phyloP scores from a whole-genome alignment of 30 jellyfish, hydroid and myxozoan genomes.

The Turritopsis rubra region DNA sequence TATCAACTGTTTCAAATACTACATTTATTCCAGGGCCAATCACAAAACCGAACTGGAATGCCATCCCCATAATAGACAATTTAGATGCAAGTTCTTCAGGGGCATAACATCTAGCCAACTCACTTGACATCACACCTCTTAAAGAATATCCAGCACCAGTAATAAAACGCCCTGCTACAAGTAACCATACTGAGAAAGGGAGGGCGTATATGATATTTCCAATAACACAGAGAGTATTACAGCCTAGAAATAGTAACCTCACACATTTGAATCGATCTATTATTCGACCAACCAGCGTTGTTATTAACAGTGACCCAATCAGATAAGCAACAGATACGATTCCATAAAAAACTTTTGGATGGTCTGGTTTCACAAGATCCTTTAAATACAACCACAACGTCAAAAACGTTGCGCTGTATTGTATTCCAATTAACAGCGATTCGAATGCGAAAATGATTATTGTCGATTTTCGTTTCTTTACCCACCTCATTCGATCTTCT shows the following conservation, averaged over 20 bases:
- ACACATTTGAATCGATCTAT: background rate
- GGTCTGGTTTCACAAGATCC: background rate
- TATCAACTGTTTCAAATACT: background rate
- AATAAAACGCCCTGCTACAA: background rate
- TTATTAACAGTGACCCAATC: background rate
- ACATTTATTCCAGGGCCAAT: constrained; percentile 31
- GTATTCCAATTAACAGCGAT: background rate
- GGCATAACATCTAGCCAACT: background rate
- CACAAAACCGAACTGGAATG: constrained; percentile 15
- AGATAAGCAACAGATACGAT: background rate
- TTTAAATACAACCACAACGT: background rate
- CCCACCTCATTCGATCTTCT: background rate
- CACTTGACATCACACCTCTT: background rate
- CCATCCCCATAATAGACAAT: constrained; percentile 17
- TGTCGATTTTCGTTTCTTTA: background rate
- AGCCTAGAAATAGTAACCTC: background rate
- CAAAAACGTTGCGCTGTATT: background rate
- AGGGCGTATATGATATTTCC: background rate
- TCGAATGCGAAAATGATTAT: background rate
- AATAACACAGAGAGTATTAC: background rate
- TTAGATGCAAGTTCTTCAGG: background rate
- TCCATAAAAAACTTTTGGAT: background rate
- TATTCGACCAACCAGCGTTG: background rate
- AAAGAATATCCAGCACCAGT: background rate
- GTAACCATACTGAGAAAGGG: background rate